phyloP scores from a whole-genome alignment of 2,113 vertebrate genomes.

The Gymnobelideus leadbeateri region DNA sequence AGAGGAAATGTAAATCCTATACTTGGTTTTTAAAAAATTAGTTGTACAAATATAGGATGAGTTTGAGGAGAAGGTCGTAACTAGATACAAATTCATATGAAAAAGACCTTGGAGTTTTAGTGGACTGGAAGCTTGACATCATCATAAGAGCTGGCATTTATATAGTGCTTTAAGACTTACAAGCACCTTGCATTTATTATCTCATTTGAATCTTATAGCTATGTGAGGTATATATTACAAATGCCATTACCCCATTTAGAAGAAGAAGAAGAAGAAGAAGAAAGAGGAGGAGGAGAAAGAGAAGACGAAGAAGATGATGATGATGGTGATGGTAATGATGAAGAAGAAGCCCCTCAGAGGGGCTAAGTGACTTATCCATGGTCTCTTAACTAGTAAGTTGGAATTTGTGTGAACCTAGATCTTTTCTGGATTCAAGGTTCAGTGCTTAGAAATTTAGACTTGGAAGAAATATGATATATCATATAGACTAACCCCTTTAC shows the following conservation, averaged over 20 bases:
- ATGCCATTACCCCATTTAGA: neutral
- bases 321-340: no score
- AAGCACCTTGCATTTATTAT: neutral
- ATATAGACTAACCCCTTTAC: neutral
- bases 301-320: no score
- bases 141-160: neutral
- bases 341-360: no score
- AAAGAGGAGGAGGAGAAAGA: no score
- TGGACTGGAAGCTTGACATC: neutral
- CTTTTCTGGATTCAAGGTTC: neutral
- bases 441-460: neutral
- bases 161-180: neutral
- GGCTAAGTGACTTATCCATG: neutral
- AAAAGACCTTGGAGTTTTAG: neutral
- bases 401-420: neutral
- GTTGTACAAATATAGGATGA: neutral
- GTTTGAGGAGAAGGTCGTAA: neutral
- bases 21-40: neutral
- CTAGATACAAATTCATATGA: neutral
- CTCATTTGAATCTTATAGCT: neutral
- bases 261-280: neutral
- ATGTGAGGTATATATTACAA: neutral
- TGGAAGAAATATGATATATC: neutral
- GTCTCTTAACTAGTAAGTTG: neutral
- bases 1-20: neutral